These are phyloP conservation scores for Acridotheres tristis DNA, from an alignment of 2,797 vertebrate genomes.

Conservation along the genomic window DNA sequence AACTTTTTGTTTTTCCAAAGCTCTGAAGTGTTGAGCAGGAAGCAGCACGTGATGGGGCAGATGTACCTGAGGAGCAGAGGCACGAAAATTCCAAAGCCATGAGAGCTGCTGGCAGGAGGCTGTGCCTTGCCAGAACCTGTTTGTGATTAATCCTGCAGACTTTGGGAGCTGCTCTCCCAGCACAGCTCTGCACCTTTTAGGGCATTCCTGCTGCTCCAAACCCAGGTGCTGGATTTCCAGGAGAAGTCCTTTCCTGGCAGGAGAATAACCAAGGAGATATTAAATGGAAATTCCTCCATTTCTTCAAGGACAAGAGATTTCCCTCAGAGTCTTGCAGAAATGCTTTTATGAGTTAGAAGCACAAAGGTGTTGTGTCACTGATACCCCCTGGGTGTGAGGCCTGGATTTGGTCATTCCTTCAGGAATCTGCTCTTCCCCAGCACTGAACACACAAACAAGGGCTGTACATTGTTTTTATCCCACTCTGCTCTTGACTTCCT, in stretches of 20 bases:
- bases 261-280: neutral
- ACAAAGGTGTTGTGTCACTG: neutral
- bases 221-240: neutral
- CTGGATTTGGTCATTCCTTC: neutral
- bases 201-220: neutral
- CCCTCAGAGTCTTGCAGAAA: neutral
- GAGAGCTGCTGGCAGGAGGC: constrained; percentile 26
- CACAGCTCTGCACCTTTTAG: neutral
- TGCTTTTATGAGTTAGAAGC: neutral
- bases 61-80: neutral
- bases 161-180: neutral
- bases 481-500: neutral
- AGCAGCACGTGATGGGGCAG: neutral
- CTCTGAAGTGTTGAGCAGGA: neutral
- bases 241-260: neutral
- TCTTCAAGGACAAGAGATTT: neutral
- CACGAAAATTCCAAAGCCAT: constrained; percentile 16
- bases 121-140: constrained; percentile 14
- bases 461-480: neutral
- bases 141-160: neutral
- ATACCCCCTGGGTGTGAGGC: neutral
- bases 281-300: neutral
- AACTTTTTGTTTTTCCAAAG: neutral
- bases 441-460: fast-evolving
- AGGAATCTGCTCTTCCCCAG: neutral